Percentiles rank a stretch among this genome's conserved stretches.
Conservation (phyloP, 1,140 invertebrate species). For the Brachionus angularis region DNA sequence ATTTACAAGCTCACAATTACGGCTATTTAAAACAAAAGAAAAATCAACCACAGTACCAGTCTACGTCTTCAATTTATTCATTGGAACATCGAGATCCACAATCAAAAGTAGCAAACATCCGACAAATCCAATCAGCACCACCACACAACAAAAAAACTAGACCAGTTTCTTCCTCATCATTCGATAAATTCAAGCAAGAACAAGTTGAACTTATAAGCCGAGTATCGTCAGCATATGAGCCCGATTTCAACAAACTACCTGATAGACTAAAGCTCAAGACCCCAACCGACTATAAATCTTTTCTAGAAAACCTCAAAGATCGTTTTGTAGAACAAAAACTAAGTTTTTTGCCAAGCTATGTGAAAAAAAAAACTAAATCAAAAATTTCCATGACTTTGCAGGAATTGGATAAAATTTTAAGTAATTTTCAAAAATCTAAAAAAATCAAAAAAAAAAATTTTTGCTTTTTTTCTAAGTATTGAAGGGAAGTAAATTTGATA, state of each 20-base stretch:
- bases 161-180: neutral
- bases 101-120: neutral
- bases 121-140: slow-evolving; percentile 20
- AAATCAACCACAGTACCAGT: neutral
- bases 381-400: slow-evolving; percentile 7
- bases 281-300: neutral
- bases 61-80: too few species aligned
- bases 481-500: neutral
- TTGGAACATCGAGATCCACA: neutral
- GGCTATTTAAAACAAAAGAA: neutral
- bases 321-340: slow-evolving; percentile 25
- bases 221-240: neutral
- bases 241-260: neutral
- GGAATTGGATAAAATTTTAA: neutral
- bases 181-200: neutral
- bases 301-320: slow-evolving; percentile 2
- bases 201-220: neutral
- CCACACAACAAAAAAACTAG: slow-evolving; percentile 19
- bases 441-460: too few species aligned
- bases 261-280: neutral
- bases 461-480: too few species aligned
- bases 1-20: slow-evolving; percentile 9
- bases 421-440: too few species aligned
- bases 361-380: neutral
- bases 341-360: neutral